Conservation (phyloP, 2,113 vertebrate genomes). For the Pyxicephalus adspersus region DNA sequence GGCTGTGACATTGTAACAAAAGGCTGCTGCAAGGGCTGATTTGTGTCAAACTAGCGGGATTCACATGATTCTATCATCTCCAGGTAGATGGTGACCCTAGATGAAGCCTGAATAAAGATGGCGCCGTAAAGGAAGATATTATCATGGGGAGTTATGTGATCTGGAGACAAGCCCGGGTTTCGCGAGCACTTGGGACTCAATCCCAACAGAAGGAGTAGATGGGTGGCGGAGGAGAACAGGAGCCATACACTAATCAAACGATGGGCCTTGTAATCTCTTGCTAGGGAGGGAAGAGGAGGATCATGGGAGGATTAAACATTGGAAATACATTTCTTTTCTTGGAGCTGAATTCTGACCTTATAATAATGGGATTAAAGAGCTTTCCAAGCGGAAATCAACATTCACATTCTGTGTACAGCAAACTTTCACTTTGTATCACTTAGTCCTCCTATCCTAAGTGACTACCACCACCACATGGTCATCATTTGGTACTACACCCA, state of each 20-base stretch:
- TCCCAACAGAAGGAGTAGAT: constrained; percentile 7
- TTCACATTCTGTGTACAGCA: constrained; percentile 49
- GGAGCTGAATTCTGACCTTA: constrained; percentile 54
- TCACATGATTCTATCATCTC: no score
- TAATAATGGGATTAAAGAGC: constrained; percentile 57
- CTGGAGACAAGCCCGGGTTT: background rate
- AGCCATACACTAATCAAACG: constrained; percentile 51
- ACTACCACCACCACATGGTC: constrained; percentile 36
- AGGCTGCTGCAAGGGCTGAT: no score
- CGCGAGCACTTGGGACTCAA: background rate
- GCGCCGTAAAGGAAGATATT: no score
- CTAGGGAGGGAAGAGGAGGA: constrained; percentile 49
- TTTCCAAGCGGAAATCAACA: constrained; percentile 57
- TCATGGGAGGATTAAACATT: constrained; percentile 55
- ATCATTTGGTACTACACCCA: background rate
- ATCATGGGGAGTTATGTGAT: no score
- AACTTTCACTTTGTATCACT: constrained; percentile 38
- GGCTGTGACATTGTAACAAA: no score
- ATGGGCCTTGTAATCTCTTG: constrained; percentile 51
- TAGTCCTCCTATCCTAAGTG: background rate
- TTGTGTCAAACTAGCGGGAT: no score
- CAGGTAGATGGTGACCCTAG: no score
- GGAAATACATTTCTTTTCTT: constrained; percentile 57
- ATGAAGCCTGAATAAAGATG: no score
- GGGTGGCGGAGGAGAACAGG: constrained; percentile 45